Evolutionary conservation across 2,888 invertebrate species (phyloP).

Genomic region (Dermolepida albohirtum): DNA sequence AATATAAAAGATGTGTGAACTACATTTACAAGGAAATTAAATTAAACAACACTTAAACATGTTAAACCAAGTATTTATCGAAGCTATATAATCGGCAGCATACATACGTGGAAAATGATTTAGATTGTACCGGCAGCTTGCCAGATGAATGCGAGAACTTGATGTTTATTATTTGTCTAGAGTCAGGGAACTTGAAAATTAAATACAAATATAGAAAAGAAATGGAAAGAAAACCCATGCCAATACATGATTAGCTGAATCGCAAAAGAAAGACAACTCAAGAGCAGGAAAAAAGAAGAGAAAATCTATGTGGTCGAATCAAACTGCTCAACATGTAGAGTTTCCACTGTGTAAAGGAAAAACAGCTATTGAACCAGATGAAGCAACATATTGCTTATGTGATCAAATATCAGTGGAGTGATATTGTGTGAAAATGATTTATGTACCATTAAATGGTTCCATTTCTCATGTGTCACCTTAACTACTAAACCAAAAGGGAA

Average conservation of each 20-base stretch:
- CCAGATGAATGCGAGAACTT: conserved; percentile 93
- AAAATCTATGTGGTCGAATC: conserved; percentile 69
- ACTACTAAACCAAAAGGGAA: conserved; percentile 94
- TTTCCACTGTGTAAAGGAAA: conserved; percentile 87
- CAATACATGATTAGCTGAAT: conserved; percentile 79
- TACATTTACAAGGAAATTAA: conserved; percentile 16
- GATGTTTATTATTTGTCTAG: conserved; percentile 92
- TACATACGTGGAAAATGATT: conserved; percentile 95
- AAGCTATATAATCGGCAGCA: conserved; percentile 89
- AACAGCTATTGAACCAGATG: conserved; percentile 93
- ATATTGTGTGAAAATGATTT: conserved; percentile 68
- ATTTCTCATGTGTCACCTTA: conserved; percentile 92
- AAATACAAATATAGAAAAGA: conserved; percentile 67
- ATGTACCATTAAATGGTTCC: conserved; percentile 95
- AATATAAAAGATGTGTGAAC: conserved; percentile 46
- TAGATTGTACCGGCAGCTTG: conserved; percentile 95
- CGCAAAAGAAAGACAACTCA: conserved; percentile 89
- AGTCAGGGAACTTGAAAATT: conserved; percentile 81
- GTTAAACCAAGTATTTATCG: conserved; percentile 83
- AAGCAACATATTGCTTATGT: conserved; percentile 97
- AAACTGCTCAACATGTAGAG: conserved; percentile 76
- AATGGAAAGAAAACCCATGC: conserved; percentile 69
- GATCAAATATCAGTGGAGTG: conserved; percentile 99
- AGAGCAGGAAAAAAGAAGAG: conserved; percentile 88
- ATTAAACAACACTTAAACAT: conserved; percentile 55